Percentiles rank a stretch among this genome's conserved stretches.
phyloP scores from a whole-genome alignment of 2,113 vertebrate genomes.

The Apeltes quadracus region DNA sequence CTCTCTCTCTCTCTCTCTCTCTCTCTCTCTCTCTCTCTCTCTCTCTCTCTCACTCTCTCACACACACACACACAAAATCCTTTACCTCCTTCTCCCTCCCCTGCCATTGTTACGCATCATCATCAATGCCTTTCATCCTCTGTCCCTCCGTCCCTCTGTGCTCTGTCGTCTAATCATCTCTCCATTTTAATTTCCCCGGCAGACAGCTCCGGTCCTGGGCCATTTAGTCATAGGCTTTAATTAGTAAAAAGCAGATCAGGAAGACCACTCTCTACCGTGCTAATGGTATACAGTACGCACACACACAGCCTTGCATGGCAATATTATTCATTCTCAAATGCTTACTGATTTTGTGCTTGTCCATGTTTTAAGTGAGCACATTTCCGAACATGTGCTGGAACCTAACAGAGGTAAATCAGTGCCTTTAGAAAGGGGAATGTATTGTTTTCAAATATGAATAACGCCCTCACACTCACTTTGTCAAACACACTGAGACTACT shows the following conservation, averaged over 20 bases:
- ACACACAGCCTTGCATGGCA: not conserved
- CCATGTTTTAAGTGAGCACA: constrained; percentile 12
- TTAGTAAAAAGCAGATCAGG: constrained; percentile 68
- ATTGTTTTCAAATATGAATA: constrained; percentile 27
- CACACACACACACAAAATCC: constrained; percentile 4
- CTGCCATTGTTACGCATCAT: constrained; percentile 17
- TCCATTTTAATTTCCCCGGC: constrained; percentile 59
- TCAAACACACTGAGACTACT: constrained; percentile 15
- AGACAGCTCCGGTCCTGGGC: constrained; percentile 57
- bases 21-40: not conserved
- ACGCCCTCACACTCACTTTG: not conserved
- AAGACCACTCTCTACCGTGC: constrained; percentile 49
- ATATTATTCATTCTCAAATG: constrained; percentile 39
- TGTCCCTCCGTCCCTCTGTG: constrained; percentile 32
- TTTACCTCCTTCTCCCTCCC: constrained; percentile 5
- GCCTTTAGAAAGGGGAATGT: constrained; percentile 7
- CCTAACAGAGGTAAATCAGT: constrained; percentile 6
- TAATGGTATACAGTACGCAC: constrained; percentile 35
- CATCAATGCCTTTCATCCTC: constrained; percentile 38
- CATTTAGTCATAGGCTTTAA: constrained; percentile 76
- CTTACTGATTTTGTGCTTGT: constrained; percentile 6
- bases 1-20: not conserved
- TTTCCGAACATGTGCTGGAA: constrained; percentile 7
- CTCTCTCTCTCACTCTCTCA: not conserved
- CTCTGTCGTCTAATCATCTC: constrained; percentile 64